These are phyloP conservation scores for Phoxinus dragarum DNA, from an alignment of 2,797 vertebrate genomes.

Conservation along the genomic window DNA sequence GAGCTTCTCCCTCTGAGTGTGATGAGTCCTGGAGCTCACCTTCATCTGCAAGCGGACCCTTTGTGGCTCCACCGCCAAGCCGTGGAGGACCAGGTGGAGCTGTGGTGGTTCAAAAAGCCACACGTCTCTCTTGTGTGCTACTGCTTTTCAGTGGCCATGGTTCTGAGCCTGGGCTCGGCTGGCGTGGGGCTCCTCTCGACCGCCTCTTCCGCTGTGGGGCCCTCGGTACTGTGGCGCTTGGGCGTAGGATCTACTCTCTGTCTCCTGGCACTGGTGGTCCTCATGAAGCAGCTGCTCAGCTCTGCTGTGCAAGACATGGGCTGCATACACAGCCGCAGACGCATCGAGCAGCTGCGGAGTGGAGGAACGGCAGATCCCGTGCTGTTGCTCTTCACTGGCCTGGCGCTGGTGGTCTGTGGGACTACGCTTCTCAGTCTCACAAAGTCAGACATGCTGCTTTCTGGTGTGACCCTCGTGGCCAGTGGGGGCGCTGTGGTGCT, in stretches of 20 bases:
- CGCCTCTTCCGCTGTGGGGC: conserved; percentile 75
- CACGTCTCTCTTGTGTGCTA: conserved; percentile 91
- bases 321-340: conserved; percentile 86
- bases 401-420: conserved; percentile 85
- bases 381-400: conserved; percentile 82
- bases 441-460: conserved; percentile 85
- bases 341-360: conserved; percentile 89
- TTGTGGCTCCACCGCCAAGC: conserved; percentile 75
- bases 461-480: conserved; percentile 81
- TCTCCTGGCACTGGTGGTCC: conserved; percentile 87
- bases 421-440: conserved; percentile 79
- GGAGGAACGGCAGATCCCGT: conserved; percentile 86
- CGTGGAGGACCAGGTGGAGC: conserved; percentile 90
- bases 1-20: conserved; percentile 73
- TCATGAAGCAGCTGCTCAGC: conserved; percentile 96
- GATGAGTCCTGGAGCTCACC: conserved; percentile 25
- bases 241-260: conserved; percentile 88
- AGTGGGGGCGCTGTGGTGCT: conserved; percentile 79
- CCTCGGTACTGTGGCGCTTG: conserved; percentile 91
- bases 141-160: conserved; percentile 85
- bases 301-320: conserved; percentile 99
- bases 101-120: conserved; percentile 95
- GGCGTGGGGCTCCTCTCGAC: conserved; percentile 90
- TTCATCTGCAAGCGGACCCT: conserved; percentile 67
- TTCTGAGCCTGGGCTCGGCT: conserved; percentile 87